phyloP scores from a whole-genome alignment of 1,140 invertebrate species.

The Drosophila repletoides region DNA sequence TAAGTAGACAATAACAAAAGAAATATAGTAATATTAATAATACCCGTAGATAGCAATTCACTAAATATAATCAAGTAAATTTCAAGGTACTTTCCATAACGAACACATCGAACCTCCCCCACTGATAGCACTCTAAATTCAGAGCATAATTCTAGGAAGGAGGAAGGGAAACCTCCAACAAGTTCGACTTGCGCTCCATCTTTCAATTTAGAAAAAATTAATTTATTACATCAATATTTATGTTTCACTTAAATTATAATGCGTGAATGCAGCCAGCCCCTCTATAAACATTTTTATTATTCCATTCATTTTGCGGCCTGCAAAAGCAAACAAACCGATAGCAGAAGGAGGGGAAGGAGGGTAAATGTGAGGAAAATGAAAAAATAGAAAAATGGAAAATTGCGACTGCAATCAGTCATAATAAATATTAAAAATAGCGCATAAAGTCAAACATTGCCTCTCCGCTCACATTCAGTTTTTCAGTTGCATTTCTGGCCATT shows the following conservation, averaged over 20 bases:
- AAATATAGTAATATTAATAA: too few species aligned
- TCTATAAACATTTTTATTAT: constrained; percentile 60
- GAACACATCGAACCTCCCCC: too few species aligned
- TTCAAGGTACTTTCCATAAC: too few species aligned
- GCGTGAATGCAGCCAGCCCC: constrained; percentile 74
- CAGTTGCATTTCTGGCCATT: constrained; percentile 7
- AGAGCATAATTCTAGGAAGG: too few species aligned
- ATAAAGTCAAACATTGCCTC: constrained; percentile 71
- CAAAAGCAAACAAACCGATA: constrained; percentile 53
- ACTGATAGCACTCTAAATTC: too few species aligned
- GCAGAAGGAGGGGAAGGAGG: not conserved
- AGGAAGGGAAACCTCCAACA: too few species aligned
- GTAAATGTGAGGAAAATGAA: not conserved
- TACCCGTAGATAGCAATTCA: too few species aligned
- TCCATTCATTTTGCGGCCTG: constrained; percentile 23
- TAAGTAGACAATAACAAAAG: too few species aligned
- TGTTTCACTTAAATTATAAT: constrained; percentile 81
- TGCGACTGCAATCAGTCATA: constrained; percentile 73
- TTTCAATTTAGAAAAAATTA: constrained; percentile 75
- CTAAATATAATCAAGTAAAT: too few species aligned
- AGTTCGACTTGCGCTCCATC: constrained; percentile 26
- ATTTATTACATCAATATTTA: constrained; percentile 81
- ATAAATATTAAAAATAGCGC: constrained; percentile 80
- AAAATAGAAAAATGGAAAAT: constrained; percentile 8
- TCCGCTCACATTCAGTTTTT: not conserved